Evolutionary conservation across 2,797 vertebrate genomes (phyloP).

Genomic region (Kryptolebias ocellatus): DNA sequence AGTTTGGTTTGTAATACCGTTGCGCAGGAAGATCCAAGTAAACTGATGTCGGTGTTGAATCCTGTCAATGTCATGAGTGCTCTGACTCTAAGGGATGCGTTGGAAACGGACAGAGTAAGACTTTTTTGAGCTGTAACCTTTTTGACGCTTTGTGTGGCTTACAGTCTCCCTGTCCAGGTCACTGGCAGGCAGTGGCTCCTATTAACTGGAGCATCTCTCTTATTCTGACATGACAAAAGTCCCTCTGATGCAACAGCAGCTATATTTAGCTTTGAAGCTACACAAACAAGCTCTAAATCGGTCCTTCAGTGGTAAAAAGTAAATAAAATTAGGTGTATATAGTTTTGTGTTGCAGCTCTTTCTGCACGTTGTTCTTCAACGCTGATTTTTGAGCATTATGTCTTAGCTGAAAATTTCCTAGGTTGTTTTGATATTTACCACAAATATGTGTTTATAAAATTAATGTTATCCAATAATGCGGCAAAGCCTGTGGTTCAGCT

Average conservation of each 20-base stretch:
- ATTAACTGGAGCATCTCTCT: constrained; percentile 64
- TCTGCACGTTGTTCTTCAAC: neutral
- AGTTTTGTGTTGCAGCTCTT: constrained; percentile 22
- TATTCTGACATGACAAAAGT: constrained; percentile 61
- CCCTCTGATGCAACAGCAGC: constrained; percentile 50
- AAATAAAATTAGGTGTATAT: constrained; percentile 31
- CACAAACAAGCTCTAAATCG: constrained; percentile 46
- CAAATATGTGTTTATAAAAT: no score
- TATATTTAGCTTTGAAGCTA: constrained; percentile 74
- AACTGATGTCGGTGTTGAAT: neutral
- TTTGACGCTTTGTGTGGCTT: constrained; percentile 36
- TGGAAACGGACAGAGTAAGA: constrained; percentile 22
- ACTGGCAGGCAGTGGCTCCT: constrained; percentile 48
- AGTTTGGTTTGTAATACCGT: no score
- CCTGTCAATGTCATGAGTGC: neutral
- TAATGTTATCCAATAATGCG: no score
- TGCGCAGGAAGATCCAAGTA: no score
- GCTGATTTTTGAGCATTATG: neutral
- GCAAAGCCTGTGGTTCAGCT: no score
- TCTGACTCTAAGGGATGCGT: constrained; percentile 14
- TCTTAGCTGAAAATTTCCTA: no score
- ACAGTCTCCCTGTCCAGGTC: constrained; percentile 32
- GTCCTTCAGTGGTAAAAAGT: constrained; percentile 28
- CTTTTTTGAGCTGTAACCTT: constrained; percentile 49
- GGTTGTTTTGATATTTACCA: no score